Conservation (phyloP, 2,797 vertebrate species). For the Spinus pinus region DNA sequence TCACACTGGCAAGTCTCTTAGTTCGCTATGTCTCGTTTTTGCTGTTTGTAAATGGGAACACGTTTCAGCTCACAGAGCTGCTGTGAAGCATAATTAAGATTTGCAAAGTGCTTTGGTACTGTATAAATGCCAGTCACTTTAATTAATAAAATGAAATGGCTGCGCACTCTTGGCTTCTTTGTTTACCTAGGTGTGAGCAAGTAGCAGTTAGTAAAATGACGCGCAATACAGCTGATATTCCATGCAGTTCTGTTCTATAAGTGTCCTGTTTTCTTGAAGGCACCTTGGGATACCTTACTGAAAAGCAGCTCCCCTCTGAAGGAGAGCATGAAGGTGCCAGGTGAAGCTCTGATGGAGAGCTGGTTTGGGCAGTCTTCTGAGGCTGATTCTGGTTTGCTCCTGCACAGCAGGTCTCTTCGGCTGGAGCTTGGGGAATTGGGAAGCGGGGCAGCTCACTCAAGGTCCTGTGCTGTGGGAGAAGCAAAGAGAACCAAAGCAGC, state of each 20-base stretch:
- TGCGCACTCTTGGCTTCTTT: neutral
- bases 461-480: neutral
- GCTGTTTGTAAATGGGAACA: slow-evolving; percentile 56
- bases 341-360: neutral
- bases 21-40: slow-evolving; percentile 24
- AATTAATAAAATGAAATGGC: slow-evolving; percentile 54
- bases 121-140: slow-evolving; percentile 49
- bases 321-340: neutral
- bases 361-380: neutral
- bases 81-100: slow-evolving; percentile 62
- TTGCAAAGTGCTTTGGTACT: slow-evolving; percentile 46
- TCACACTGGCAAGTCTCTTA: neutral
- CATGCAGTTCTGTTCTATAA: neutral
- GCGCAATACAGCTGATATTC: neutral
- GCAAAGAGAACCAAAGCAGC: neutral
- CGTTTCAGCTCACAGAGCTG: slow-evolving; percentile 11
- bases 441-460: neutral
- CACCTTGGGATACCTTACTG: neutral
- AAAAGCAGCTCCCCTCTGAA: neutral
- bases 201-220: neutral
- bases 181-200: slow-evolving; percentile 18
- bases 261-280: neutral
- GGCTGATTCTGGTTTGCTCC: neutral
- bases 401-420: fast-evolving
- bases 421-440: neutral